phyloP scores from a whole-genome alignment of 2,113 vertebrate genomes.

The Myodes glareolus region DNA sequence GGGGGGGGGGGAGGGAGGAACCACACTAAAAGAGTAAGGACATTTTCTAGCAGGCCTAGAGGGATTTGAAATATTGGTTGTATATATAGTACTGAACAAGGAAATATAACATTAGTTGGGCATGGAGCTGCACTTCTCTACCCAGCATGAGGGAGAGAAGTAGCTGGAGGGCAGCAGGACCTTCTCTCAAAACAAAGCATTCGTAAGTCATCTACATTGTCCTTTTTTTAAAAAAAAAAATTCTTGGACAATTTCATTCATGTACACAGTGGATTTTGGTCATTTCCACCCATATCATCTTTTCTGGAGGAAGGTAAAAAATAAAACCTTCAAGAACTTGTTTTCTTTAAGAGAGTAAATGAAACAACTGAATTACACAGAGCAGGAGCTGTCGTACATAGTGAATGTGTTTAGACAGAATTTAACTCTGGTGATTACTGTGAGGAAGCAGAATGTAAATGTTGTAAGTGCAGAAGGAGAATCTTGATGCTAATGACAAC shows the following conservation, averaged over 20 bases:
- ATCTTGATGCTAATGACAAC: background rate
- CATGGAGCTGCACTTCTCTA: no score
- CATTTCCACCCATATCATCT: background rate
- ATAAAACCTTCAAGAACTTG: background rate
- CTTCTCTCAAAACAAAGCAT: background rate
- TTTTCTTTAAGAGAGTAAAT: background rate
- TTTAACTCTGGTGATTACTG: background rate
- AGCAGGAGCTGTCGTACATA: background rate
- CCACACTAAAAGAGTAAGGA: background rate
- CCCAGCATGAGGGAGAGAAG: background rate
- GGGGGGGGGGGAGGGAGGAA: no score
- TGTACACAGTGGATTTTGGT: background rate
- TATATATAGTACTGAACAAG: background rate
- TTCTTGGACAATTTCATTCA: background rate
- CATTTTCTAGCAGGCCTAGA: background rate
- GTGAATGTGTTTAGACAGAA: background rate
- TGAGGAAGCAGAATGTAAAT: background rate
- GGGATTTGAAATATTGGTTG: background rate
- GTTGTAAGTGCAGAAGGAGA: background rate
- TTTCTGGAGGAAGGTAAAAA: background rate
- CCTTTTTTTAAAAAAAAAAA: background rate
- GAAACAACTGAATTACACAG: background rate
- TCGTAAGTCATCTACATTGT: background rate
- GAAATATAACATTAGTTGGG: background rate
- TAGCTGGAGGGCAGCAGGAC: background rate